Evolutionary conservation across 2,888 invertebrate genomes (phyloP).

Genomic region (Caenorhabditis sp.): DNA sequence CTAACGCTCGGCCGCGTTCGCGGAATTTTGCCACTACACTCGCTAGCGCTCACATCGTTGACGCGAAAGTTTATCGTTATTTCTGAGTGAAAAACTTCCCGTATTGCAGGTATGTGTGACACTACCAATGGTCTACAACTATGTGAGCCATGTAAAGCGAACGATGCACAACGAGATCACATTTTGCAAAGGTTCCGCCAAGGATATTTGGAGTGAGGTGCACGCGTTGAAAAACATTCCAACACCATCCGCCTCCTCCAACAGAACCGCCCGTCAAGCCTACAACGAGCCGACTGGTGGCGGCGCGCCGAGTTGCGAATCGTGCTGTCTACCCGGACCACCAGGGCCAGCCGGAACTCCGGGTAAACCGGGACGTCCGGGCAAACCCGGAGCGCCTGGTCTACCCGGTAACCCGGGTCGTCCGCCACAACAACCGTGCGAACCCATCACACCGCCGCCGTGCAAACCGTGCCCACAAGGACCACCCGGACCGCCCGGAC

Average conservation of each 20-base stretch:
- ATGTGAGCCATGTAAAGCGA: conserved; percentile 63
- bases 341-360: conserved; percentile 48
- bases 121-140: conserved; percentile 69
- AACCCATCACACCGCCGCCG: conserved; percentile 56
- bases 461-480: conserved; percentile 57
- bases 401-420: conserved; percentile 56
- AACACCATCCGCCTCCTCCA: conserved; percentile 21
- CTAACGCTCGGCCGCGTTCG: too few relatives aligned
- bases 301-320: conserved; percentile 27
- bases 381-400: conserved; percentile 54
- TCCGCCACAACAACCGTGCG: conserved; percentile 51
- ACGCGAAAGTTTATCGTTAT: not conserved
- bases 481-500: conserved; percentile 58
- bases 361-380: conserved; percentile 57
- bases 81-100: conserved; percentile 1
- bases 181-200: conserved; percentile 62
- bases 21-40: too few relatives aligned
- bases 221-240: conserved; percentile 35
- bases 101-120: conserved; percentile 44
- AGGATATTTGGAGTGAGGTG: conserved; percentile 58
- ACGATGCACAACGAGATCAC: conserved; percentile 66
- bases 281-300: conserved; percentile 28
- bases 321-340: conserved; percentile 48
- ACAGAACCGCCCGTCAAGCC: conserved; percentile 45
- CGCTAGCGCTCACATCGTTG: too few relatives aligned